Percentiles rank a stretch among this genome's conserved stretches.
Conservation (phyloP, 2,888 invertebrate species). For the Troglohyphantes excavatus region DNA sequence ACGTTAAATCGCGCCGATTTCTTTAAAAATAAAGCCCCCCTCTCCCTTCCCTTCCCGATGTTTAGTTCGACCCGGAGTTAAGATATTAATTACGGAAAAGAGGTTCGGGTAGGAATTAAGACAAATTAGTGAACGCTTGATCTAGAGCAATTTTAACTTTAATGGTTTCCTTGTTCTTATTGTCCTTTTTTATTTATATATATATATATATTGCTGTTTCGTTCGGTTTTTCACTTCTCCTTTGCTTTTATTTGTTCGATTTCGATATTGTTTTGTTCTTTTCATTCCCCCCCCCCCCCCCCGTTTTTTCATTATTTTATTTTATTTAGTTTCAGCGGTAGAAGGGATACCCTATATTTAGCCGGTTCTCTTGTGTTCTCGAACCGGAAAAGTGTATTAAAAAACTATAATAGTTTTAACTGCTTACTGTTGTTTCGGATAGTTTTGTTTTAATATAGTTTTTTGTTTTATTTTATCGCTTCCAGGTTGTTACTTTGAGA, state of each 20-base stretch:
- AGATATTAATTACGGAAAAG: slow-evolving; percentile 77
- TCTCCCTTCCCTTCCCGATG: slow-evolving; percentile 20
- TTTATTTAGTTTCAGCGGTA: slow-evolving; percentile 50
- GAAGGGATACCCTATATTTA: slow-evolving; percentile 69
- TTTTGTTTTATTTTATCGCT: background rate
- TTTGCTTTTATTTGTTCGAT: slow-evolving; percentile 42
- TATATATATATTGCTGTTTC: slow-evolving; percentile 20
- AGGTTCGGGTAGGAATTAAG: slow-evolving; percentile 68
- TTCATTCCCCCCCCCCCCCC: background rate
- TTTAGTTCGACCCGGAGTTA: slow-evolving; percentile 44
- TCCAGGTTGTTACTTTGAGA: background rate
- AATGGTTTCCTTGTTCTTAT: slow-evolving; percentile 65
- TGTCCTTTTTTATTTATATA: slow-evolving; percentile 33
- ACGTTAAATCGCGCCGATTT: slow-evolving; percentile 76
- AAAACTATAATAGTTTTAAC: background rate
- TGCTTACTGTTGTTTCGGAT: background rate
- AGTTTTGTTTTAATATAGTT: too few species aligned
- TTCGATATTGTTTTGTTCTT: background rate
- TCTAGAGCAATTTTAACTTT: slow-evolving; percentile 74
- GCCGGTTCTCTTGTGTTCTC: slow-evolving; percentile 21
- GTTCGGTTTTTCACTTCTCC: slow-evolving; percentile 11
- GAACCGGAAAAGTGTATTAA: background rate
- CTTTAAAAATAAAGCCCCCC: slow-evolving; percentile 65
- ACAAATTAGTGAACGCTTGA: slow-evolving; percentile 76
- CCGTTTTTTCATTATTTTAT: slow-evolving; percentile 1